Evolutionary conservation across 2,113 vertebrate species (phyloP).

Genomic region (Coracopsis vasa): DNA sequence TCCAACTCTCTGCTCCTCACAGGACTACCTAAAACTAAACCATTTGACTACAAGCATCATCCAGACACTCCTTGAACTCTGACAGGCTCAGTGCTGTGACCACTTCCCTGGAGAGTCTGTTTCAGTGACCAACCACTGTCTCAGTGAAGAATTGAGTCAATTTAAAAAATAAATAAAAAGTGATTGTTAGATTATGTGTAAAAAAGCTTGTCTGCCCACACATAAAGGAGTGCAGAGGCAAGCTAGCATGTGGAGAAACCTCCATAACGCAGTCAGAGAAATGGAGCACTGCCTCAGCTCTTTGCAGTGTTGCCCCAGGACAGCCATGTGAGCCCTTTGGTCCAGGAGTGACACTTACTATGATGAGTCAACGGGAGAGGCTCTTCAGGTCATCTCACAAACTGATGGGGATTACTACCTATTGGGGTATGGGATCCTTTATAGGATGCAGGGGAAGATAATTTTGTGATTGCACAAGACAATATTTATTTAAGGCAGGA

Average conservation of each 20-base stretch:
- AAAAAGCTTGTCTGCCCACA: not conserved
- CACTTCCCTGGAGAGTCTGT: not conserved
- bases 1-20: not conserved
- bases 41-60: not conserved
- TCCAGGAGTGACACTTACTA: not conserved
- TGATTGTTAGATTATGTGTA: not conserved
- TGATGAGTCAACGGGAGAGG: not conserved
- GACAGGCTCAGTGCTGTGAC: not conserved
- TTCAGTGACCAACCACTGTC: not conserved
- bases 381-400: not conserved
- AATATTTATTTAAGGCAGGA: not conserved
- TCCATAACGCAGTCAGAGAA: not conserved
- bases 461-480: not conserved
- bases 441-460: not conserved
- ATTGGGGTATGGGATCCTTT: not conserved
- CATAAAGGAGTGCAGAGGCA: not conserved
- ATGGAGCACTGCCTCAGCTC: fast-evolving
- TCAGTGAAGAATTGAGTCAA: not conserved
- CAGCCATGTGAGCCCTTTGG: not conserved
- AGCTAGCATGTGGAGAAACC: not conserved
- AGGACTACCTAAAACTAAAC: not conserved
- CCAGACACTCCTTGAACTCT: not conserved
- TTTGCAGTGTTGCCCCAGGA: not conserved
- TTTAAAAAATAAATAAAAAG: not conserved
- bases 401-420: not conserved